phyloP scores from a whole-genome alignment of 2,797 vertebrate genomes.

The Chromobotia macracanthus region DNA sequence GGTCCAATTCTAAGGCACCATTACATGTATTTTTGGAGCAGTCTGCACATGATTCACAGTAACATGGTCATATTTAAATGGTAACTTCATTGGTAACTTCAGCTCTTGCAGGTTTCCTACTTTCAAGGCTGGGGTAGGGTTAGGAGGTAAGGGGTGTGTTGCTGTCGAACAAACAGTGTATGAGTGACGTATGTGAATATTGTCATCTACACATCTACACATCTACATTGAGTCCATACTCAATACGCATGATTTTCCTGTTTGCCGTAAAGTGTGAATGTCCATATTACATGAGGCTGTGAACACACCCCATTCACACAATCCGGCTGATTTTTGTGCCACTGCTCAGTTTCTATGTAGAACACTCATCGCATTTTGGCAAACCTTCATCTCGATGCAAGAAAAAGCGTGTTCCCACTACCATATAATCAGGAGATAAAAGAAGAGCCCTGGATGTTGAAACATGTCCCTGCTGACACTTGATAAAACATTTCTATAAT shows the following conservation, averaged over 20 bases:
- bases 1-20: neutral
- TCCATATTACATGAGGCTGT: slow-evolving; percentile 1
- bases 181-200: neutral
- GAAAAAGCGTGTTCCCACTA: slow-evolving; percentile 68
- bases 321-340: slow-evolving; percentile 40
- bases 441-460: slow-evolving; percentile 77
- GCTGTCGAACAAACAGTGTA: neutral
- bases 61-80: neutral
- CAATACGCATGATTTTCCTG: slow-evolving; percentile 20
- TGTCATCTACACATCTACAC: neutral
- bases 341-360: slow-evolving; percentile 48
- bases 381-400: slow-evolving; percentile 65
- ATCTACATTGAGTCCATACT: slow-evolving; percentile 27
- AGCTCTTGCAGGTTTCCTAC: neutral
- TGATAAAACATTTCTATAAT: slow-evolving; percentile 84
- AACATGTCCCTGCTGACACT: slow-evolving; percentile 84
- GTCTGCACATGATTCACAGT: neutral
- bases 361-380: slow-evolving; percentile 49
- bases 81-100: too few relatives aligned
- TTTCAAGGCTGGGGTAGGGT: neutral
- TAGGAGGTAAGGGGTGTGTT: neutral
- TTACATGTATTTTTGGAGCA: neutral
- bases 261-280: slow-evolving; percentile 17
- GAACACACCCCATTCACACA: slow-evolving; percentile 47
- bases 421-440: slow-evolving; percentile 88